phyloP scores from a whole-genome alignment of 1,140 invertebrate species.

The Hycleus phaleratus region DNA sequence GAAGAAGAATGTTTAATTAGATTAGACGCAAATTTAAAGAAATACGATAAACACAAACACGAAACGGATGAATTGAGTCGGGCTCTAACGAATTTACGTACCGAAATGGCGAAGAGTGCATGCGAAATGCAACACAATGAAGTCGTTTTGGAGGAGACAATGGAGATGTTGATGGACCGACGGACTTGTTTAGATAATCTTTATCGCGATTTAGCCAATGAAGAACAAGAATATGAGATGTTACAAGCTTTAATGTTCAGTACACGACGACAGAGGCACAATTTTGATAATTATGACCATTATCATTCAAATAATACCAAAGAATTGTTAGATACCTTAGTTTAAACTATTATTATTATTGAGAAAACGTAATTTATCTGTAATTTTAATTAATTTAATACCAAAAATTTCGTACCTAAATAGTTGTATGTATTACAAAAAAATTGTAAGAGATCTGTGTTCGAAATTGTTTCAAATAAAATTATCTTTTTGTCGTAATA shows the following conservation, averaged over 20 bases:
- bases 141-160: constrained; percentile 53
- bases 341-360: constrained; percentile 19
- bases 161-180: constrained; percentile 54
- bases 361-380: neutral
- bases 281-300: constrained; percentile 7
- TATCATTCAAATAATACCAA: constrained; percentile 35
- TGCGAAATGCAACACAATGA: constrained; percentile 58
- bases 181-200: constrained; percentile 54
- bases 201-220: constrained; percentile 54
- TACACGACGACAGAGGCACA: constrained; percentile 15
- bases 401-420: constrained; percentile 39
- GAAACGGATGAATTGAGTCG: constrained; percentile 46
- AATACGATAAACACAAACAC: constrained; percentile 53
- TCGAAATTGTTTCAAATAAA: too few relatives aligned
- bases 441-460: too few relatives aligned
- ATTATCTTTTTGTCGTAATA: too few relatives aligned
- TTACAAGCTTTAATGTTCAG: constrained; percentile 37
- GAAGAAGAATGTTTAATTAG: constrained; percentile 61
- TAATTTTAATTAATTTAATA: constrained; percentile 30
- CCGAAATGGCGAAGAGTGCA: constrained; percentile 49
- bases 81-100: constrained; percentile 45
- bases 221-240: constrained; percentile 49
- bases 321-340: constrained; percentile 42
- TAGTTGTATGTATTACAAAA: neutral
- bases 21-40: constrained; percentile 56